Evolutionary conservation across 2,888 invertebrate genomes (phyloP).

Genomic region (Phyllotreta cruciferae): DNA sequence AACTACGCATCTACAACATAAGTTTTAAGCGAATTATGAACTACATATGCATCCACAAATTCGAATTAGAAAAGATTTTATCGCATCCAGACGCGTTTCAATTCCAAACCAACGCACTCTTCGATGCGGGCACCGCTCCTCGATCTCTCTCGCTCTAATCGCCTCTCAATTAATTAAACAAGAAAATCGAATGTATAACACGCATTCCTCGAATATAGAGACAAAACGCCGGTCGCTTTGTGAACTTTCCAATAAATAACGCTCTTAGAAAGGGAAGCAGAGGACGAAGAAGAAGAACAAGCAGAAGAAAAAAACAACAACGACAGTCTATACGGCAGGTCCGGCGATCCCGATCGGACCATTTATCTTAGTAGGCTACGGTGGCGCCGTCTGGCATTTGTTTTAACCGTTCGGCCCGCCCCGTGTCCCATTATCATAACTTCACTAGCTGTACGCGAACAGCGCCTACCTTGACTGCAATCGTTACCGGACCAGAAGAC

Average conservation of each 20-base stretch:
- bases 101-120: too few species aligned
- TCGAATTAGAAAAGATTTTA: too few species aligned
- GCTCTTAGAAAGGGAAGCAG: conserved; percentile 8
- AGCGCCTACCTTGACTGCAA: conserved; percentile 42
- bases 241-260: conserved; percentile 42
- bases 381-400: conserved; percentile 52
- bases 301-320: conserved; percentile 29
- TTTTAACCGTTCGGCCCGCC: conserved; percentile 50
- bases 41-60: too few species aligned
- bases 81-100: too few species aligned
- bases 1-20: too few species aligned
- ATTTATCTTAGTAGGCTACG: conserved; percentile 49
- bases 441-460: conserved; percentile 35
- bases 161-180: conserved; percentile 41
- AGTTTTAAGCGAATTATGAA: too few species aligned
- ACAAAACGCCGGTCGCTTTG: conserved; percentile 42
- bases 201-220: conserved; percentile 43
- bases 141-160: conserved; percentile 29
- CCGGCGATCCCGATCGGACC: conserved; percentile 42
- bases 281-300: conserved; percentile 25
- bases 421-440: conserved; percentile 51
- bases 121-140: too few species aligned
- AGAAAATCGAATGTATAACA: conserved; percentile 41
- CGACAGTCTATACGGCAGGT: conserved; percentile 30
- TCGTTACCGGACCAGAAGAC: conserved; percentile 29